Evolutionary conservation across 2,888 invertebrate genomes (phyloP).

Genomic region (Meandrusa payeni): DNA sequence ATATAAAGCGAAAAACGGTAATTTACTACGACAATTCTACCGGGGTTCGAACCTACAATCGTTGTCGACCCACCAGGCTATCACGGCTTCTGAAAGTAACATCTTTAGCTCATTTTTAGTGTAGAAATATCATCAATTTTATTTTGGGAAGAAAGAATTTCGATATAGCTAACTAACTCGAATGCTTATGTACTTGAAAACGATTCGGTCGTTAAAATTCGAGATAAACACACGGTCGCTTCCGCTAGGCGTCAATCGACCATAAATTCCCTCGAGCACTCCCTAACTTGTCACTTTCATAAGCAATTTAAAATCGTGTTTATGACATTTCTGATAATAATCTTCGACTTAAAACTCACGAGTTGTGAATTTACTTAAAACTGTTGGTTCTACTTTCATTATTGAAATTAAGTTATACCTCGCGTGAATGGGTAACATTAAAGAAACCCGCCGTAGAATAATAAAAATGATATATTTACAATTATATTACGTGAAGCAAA

Average conservation of each 20-base stretch:
- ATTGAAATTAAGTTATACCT: slow-evolving; percentile 15
- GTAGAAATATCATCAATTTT: too few relatives aligned
- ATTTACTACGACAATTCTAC: too few relatives aligned
- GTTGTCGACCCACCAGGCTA: too few relatives aligned
- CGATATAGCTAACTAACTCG: too few relatives aligned
- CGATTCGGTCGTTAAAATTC: slow-evolving; percentile 14
- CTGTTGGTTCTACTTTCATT: slow-evolving; percentile 20
- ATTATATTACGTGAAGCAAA: too few relatives aligned
- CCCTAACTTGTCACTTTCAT: slow-evolving; percentile 38
- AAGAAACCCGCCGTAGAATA: slow-evolving; percentile 4
- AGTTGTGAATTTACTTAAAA: slow-evolving; percentile 25
- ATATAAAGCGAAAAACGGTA: too few relatives aligned
- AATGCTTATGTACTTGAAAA: slow-evolving; percentile 15
- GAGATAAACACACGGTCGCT: slow-evolving; percentile 20
- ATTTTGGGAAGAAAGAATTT: too few relatives aligned
- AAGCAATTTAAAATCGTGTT: slow-evolving; percentile 36
- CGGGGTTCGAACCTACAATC: too few relatives aligned
- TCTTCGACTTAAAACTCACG: slow-evolving; percentile 26
- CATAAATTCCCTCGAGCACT: slow-evolving; percentile 35
- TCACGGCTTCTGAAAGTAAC: too few relatives aligned
- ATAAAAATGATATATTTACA: too few relatives aligned
- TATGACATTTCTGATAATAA: slow-evolving; percentile 30
- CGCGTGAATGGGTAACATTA: slow-evolving; percentile 4
- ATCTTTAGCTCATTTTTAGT: too few relatives aligned
- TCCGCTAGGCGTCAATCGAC: slow-evolving; percentile 31